These are phyloP conservation scores for Oreocharis arfaki DNA, from an alignment of 2,113 vertebrate genomes.

Conservation along the genomic window DNA sequence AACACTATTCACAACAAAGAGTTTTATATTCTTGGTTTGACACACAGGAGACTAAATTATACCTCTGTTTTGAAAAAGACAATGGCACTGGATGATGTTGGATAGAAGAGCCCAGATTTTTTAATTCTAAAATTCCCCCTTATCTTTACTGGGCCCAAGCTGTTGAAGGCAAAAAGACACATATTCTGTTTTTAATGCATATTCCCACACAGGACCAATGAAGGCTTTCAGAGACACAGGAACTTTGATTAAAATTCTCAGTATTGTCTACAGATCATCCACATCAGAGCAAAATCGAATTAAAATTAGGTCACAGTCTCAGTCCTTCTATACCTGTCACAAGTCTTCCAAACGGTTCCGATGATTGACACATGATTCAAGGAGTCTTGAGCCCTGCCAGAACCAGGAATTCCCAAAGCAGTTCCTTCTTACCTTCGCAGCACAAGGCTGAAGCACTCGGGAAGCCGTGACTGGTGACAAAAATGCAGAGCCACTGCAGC, in stretches of 20 bases:
- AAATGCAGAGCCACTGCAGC: not conserved
- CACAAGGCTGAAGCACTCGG: not conserved
- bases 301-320: not conserved
- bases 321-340: not conserved
- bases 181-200: not conserved
- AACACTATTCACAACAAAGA: not conserved
- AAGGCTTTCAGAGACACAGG: not conserved
- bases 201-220: not conserved
- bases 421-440: not conserved
- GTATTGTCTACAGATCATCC: not conserved
- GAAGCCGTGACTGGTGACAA: not conserved
- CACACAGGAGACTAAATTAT: not conserved
- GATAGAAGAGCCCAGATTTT: not conserved
- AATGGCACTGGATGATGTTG: not conserved
- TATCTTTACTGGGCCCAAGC: not conserved
- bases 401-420: not conserved
- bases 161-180: not conserved
- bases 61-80: not conserved
- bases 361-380: not conserved
- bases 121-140: not conserved
- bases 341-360: not conserved
- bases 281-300: slow-evolving; percentile 21
- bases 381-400: not conserved
- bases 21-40: not conserved
- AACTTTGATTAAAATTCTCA: slow-evolving; percentile 1